A percentile compares a stretch with the other conserved stretches of the same genome.
These are phyloP conservation scores for Pangasius krempfi DNA, from an alignment of 2,797 vertebrate genomes.

Conservation along the genomic window DNA sequence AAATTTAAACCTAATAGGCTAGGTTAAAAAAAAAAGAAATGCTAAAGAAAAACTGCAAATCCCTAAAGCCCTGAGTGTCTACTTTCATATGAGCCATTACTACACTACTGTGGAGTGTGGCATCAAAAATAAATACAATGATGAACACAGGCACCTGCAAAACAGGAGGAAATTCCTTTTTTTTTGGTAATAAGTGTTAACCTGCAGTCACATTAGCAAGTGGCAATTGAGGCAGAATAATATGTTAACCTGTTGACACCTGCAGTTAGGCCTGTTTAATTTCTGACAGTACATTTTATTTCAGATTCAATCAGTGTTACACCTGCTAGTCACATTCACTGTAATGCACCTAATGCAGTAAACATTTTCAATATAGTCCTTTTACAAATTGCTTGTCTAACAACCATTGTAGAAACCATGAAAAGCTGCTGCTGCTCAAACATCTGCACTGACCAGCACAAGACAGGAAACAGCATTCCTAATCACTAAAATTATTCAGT, in stretches of 20 bases:
- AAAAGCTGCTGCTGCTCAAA: not conserved
- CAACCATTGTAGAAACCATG: not conserved
- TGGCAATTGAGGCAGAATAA: not conserved
- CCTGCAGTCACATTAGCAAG: no score
- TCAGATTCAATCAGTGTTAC: not conserved
- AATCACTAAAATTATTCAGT: not conserved
- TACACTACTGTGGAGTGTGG: no score
- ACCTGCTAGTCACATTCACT: not conserved
- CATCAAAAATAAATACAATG: no score
- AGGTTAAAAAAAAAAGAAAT: no score
- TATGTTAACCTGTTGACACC: not conserved
- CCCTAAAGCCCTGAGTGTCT: no score
- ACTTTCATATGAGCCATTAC: no score
- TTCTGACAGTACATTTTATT: conserved; percentile 1
- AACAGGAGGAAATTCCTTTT: no score
- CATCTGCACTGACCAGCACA: not conserved
- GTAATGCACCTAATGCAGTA: not conserved
- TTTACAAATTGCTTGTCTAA: not conserved
- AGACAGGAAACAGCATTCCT: not conserved
- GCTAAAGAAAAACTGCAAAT: no score
- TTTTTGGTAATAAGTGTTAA: not conserved
- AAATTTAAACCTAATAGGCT: no score
- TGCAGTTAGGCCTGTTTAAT: not conserved
- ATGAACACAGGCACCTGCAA: no score
- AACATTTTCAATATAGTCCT: not conserved